A percentile compares a stretch with the other conserved stretches of the same genome.
These are phyloP conservation scores for Megaleporinus macrocephalus DNA, from an alignment of 2,113 vertebrate species.

Conservation along the genomic window DNA sequence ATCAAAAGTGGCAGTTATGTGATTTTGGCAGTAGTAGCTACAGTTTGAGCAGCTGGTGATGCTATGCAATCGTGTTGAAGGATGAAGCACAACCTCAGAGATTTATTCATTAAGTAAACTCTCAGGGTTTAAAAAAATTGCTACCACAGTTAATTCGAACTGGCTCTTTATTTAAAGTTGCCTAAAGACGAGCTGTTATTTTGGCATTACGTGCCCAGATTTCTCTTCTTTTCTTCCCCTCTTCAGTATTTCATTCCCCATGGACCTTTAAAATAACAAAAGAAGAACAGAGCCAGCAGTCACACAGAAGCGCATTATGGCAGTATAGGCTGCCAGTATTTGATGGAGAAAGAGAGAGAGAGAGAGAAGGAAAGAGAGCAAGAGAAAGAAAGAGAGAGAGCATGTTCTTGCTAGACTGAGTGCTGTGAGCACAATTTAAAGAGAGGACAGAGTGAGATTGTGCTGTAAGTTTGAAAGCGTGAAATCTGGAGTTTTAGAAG, in stretches of 20 bases:
- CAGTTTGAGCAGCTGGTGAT: too few species aligned
- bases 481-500: not conserved
- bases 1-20: too few species aligned
- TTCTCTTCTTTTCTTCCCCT: not conserved
- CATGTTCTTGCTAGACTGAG: not conserved
- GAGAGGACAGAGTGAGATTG: not conserved
- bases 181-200: not conserved
- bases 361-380: not conserved
- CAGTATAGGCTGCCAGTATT: not conserved
- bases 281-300: constrained; percentile 9
- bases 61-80: too few species aligned
- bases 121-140: not conserved
- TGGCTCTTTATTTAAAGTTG: constrained; percentile 22
- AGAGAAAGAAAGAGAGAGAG: not conserved
- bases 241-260: not conserved
- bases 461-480: not conserved
- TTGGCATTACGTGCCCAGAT: constrained; percentile 10
- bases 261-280: constrained; percentile 21
- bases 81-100: not conserved
- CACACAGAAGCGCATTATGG: constrained; percentile 12
- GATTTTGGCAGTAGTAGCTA: too few species aligned
- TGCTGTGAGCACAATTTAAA: not conserved
- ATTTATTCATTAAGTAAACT: not conserved
- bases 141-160: not conserved
- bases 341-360: not conserved